Evolutionary conservation across 1,140 invertebrate species (phyloP).

Genomic region (Eufriesea mexicana): DNA sequence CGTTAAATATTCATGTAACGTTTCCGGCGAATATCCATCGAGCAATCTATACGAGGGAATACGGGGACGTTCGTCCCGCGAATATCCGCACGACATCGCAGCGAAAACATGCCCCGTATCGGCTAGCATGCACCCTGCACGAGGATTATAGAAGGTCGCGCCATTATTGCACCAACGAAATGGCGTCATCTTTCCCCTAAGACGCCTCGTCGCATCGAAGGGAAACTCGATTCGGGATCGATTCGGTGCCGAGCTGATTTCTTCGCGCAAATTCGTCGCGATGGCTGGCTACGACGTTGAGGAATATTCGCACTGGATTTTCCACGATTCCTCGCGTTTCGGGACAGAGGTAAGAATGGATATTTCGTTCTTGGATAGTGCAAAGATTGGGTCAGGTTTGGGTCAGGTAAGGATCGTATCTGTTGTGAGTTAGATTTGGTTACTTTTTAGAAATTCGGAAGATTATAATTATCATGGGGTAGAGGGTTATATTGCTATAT

Average conservation of each 20-base stretch:
- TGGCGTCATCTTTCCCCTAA: not conserved
- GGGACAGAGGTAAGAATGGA: no score
- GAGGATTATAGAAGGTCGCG: not conserved
- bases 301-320: no score
- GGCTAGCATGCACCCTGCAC: not conserved
- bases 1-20: conserved; percentile 49
- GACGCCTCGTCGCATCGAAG: not conserved
- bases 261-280: not conserved
- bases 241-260: not conserved
- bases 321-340: no score
- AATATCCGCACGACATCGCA: conserved; percentile 30
- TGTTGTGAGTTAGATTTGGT: no score
- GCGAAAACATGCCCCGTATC: conserved; percentile 4
- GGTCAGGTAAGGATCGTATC: no score
- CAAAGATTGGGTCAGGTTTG: no score
- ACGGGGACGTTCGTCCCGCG: not conserved
- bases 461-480: no score
- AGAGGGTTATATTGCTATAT: no score
- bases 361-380: no score
- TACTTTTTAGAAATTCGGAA: no score
- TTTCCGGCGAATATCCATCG: conserved; percentile 29
- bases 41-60: conserved; percentile 9
- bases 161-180: conserved; percentile 7
- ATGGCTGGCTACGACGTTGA: no score
- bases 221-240: no score